Conservation (phyloP, 2,888 invertebrate species). For the Caenorhabditis plicata region DNA sequence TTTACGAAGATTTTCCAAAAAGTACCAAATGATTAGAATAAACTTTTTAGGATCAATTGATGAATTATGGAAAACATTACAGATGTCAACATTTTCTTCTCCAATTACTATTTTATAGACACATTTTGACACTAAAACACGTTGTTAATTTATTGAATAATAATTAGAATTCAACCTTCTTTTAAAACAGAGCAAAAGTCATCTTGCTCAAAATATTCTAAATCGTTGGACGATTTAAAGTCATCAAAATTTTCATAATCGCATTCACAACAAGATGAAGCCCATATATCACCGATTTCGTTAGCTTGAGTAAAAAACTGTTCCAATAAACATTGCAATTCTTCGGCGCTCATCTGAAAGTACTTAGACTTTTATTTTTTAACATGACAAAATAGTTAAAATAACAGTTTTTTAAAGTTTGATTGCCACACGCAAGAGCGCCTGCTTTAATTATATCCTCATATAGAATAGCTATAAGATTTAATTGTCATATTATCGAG, state of each 20-base stretch:
- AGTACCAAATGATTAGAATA: slow-evolving; percentile 15
- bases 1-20: slow-evolving; percentile 11
- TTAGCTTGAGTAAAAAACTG: slow-evolving; percentile 3
- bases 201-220: slow-evolving; percentile 15
- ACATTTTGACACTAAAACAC: slow-evolving; percentile 11
- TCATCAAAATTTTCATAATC: slow-evolving; percentile 27
- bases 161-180: slow-evolving; percentile 4
- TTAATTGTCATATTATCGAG: too few relatives aligned
- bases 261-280: slow-evolving; percentile 12
- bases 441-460: too few relatives aligned
- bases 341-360: background rate
- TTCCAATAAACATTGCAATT: background rate
- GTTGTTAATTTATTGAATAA: background rate
- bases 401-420: too few relatives aligned
- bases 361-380: background rate
- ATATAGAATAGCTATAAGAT: too few relatives aligned
- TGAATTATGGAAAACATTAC: slow-evolving; percentile 9
- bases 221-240: slow-evolving; percentile 5
- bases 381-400: background rate
- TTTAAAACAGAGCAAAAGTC: slow-evolving; percentile 1
- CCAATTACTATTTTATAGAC: slow-evolving; percentile 2
- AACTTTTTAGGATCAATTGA: slow-evolving; percentile 7
- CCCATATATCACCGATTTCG: slow-evolving; percentile 15
- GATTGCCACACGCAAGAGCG: too few relatives aligned
- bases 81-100: slow-evolving; percentile 8